Percentiles rank a stretch among this genome's conserved stretches.
phyloP scores from a whole-genome alignment of 2,888 invertebrate species.

The Bombyx huttoni region DNA sequence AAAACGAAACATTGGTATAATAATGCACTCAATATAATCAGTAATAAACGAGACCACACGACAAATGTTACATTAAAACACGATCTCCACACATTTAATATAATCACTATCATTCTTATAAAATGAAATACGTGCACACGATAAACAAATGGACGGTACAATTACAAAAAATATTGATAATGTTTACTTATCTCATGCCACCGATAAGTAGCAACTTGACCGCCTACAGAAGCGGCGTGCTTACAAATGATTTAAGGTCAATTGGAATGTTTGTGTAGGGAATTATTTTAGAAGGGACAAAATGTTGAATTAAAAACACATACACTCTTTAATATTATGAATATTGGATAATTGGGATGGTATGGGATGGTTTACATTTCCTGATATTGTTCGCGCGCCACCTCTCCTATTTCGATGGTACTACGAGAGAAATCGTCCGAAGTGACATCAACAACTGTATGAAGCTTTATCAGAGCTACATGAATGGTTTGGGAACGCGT shows the following conservation, averaged over 20 bases:
- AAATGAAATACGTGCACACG: slow-evolving; percentile 2
- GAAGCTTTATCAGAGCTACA: too few relatives aligned
- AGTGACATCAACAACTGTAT: too few relatives aligned
- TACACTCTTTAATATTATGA: too few relatives aligned
- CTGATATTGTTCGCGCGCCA: too few relatives aligned
- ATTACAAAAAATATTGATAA: slow-evolving; percentile 1
- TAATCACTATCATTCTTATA: slow-evolving; percentile 25
- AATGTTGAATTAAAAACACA: too few relatives aligned
- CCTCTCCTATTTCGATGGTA: too few relatives aligned
- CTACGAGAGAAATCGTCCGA: too few relatives aligned
- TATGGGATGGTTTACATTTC: too few relatives aligned
- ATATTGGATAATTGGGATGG: too few relatives aligned
- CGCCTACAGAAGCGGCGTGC: background rate
- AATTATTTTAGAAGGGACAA: too few relatives aligned
- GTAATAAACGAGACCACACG: slow-evolving; percentile 33
- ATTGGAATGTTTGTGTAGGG: background rate
- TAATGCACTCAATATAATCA: slow-evolving; percentile 43
- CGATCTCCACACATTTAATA: slow-evolving; percentile 21
- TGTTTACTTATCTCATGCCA: background rate
- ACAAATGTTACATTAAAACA: slow-evolving; percentile 38
- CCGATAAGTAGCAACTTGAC: background rate
- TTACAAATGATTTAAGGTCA: background rate
- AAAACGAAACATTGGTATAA: slow-evolving; percentile 53
- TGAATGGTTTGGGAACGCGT: too few relatives aligned
- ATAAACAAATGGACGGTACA: background rate